These are phyloP conservation scores for Pachycephus smyrnensis DNA, from an alignment of 2,888 invertebrate genomes.

Conservation along the genomic window DNA sequence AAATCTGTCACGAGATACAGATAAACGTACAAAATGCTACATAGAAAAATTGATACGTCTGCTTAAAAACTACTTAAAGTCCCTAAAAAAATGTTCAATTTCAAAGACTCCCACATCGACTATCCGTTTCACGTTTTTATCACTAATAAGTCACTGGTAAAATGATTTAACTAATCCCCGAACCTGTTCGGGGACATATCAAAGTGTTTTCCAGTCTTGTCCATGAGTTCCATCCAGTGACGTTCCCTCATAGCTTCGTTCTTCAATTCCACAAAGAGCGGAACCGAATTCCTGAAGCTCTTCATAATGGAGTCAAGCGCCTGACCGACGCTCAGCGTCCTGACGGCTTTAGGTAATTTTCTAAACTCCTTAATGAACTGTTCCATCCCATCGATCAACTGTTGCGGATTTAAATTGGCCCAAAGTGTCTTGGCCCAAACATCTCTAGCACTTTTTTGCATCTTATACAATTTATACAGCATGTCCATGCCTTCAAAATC, in stretches of 20 bases:
- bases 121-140: neutral
- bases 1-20: neutral
- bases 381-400: constrained; percentile 87
- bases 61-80: neutral
- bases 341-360: constrained; percentile 76
- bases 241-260: constrained; percentile 90
- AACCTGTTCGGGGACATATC: constrained; percentile 84
- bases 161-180: constrained; percentile 22
- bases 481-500: constrained; percentile 78
- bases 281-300: constrained; percentile 87
- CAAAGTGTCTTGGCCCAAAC: constrained; percentile 89
- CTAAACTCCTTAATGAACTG: constrained; percentile 83
- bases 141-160: neutral
- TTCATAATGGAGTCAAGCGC: constrained; percentile 86
- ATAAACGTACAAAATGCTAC: neutral
- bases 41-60: neutral
- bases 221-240: constrained; percentile 92
- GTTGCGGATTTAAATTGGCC: constrained; percentile 87
- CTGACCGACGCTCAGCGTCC: constrained; percentile 72
- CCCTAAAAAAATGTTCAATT: neutral
- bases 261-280: constrained; percentile 90
- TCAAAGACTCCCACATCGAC: neutral
- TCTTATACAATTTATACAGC: constrained; percentile 82
- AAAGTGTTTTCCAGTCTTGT: constrained; percentile 82
- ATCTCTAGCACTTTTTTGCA: constrained; percentile 82